Evolutionary conservation across 1,140 invertebrate genomes (phyloP), one percentile per base, ranked within the genome.

Genomic region (Proctacanthus coquilletti): DNA sequence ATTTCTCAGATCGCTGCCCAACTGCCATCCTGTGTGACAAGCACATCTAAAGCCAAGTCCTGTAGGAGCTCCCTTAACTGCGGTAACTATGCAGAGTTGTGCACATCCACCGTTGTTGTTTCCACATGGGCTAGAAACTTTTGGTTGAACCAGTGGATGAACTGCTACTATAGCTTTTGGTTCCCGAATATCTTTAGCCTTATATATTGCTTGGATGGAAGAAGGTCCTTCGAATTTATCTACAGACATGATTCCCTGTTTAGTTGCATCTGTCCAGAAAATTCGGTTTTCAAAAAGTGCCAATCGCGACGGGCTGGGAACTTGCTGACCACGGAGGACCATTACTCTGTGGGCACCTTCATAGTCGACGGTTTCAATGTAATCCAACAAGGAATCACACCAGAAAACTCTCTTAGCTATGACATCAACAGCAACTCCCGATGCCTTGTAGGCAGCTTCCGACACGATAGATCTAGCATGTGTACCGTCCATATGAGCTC

Each of bases 281-380:
- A 98, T 72, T 21, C 80, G 66, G 51, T 89, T 85, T 61, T 96
- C 91, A 61, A 94, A 95, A 0, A 92, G 56, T 0, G 88, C 76
- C 5, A 96, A 52, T 17, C 84, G 67, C 1, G 84, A 77, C 0
- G 89, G 85, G 13, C 84, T 82, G 2, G 91, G 91, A 0, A 94
- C 86, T 36, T 81, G 71, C 36, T 84, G 77, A 14, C 89, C 84
- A 39, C 84, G 61, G 0, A 89, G 55, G 2, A 91, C 76, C 50
- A 86, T 69, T 29, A 80, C 75, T 23, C 86, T 66, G 41, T 81
- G 71, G 13, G 73, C 68, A 1, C 94, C 95, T 41, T 93, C 77
- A 53, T 98, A 98, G 56, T 96, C 85, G 2, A 93, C 86, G 0
- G 89, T 94, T 54, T 98, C 94, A 43, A 98, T 97, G 54, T 96